These are phyloP conservation scores for Palythoa grandis DNA, from an alignment of 92 coral and sea anemone species.

Conservation along the genomic window DNA sequence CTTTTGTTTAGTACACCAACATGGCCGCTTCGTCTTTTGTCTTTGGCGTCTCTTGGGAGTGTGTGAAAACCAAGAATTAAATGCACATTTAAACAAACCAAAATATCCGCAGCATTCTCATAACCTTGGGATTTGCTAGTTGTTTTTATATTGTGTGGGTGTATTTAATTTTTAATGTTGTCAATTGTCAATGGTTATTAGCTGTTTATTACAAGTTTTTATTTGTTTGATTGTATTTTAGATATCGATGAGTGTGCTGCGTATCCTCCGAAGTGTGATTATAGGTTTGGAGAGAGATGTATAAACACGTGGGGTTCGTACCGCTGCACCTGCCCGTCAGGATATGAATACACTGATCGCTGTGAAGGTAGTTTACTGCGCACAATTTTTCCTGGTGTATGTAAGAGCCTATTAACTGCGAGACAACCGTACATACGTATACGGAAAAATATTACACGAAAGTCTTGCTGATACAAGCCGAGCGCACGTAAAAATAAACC, in stretches of 20 bases:
- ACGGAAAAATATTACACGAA: neutral
- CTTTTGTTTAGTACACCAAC: no score
- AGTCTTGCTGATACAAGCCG: neutral
- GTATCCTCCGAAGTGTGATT: neutral
- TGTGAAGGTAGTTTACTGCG: neutral
- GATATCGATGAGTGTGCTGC: slow-evolving; percentile 8
- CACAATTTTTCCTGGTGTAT: neutral
- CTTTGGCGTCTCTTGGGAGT: no score
- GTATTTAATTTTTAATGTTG: no score
- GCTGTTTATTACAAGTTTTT: no score
- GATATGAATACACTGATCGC: neutral
- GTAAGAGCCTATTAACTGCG: neutral
- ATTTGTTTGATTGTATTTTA: neutral
- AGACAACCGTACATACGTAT: neutral
- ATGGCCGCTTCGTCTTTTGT: no score
- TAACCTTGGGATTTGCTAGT: no score
- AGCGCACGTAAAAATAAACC: no score
- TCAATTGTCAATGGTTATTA: no score
- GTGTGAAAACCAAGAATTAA: no score
- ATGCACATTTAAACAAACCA: no score
- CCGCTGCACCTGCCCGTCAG: neutral
- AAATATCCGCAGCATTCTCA: no score
- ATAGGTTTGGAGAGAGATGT: slow-evolving; percentile 8
- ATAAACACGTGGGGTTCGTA: neutral
- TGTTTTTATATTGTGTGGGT: no score